Evolutionary conservation across 1,140 invertebrate species (phyloP).

Genomic region (Aphaenogaster floridana): DNA sequence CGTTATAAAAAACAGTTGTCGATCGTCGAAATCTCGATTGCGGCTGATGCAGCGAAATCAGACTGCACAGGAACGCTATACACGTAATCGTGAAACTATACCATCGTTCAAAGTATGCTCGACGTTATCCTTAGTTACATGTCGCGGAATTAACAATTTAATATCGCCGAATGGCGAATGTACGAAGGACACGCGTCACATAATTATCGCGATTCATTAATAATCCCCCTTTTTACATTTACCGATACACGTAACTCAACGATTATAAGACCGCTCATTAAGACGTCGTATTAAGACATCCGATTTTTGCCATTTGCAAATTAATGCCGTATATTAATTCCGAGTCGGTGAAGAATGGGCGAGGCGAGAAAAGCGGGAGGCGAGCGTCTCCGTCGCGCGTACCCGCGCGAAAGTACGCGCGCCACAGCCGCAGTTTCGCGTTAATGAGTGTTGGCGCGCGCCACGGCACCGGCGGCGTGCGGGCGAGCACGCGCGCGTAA

Average conservation of each 20-base stretch:
- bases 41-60: neutral
- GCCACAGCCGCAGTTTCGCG: conserved; percentile 68
- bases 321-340: conserved; percentile 23
- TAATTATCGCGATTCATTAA: conserved; percentile 12
- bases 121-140: neutral
- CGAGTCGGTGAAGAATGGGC: neutral
- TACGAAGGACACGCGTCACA: neutral
- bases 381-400: conserved; percentile 16
- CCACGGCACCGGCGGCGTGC: conserved; percentile 72
- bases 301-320: conserved; percentile 32
- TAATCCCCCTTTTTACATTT: neutral
- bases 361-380: neutral
- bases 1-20: conserved; percentile 65
- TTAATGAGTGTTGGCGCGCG: conserved; percentile 81
- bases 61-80: neutral
- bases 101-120: neutral
- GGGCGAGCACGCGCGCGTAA: conserved; percentile 58
- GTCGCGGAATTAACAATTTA: neutral
- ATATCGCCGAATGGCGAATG: neutral
- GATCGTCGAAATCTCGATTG: conserved; percentile 5
- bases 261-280: conserved; percentile 2
- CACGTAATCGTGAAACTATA: conserved; percentile 3
- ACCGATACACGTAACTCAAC: neutral
- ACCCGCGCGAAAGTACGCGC: conserved; percentile 68
- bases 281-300: neutral